A percentile compares a stretch with the other conserved stretches of the same genome.
phyloP scores from a whole-genome alignment of 2,113 vertebrate species.

The Alligator mississippiensis region DNA sequence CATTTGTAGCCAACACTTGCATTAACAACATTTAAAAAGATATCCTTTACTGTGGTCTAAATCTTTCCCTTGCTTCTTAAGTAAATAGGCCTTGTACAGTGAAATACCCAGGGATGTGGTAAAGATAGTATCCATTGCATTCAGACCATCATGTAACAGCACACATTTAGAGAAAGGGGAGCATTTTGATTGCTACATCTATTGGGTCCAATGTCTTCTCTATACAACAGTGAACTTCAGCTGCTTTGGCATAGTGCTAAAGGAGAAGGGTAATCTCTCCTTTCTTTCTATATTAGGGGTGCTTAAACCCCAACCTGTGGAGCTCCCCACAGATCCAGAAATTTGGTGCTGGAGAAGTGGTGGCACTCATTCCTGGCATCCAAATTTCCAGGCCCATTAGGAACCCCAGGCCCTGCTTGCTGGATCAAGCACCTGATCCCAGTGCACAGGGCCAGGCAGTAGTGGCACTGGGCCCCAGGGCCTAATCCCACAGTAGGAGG shows the following conservation, averaged over 20 bases:
- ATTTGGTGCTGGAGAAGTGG: too few species aligned
- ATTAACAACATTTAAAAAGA: background rate
- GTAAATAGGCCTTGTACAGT: background rate
- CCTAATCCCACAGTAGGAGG: too few species aligned
- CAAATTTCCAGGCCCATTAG: too few species aligned
- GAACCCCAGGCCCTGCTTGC: too few species aligned
- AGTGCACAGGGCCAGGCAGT: too few species aligned
- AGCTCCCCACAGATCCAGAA: too few species aligned
- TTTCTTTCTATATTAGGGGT: background rate
- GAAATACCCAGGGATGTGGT: background rate
- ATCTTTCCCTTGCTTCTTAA: background rate
- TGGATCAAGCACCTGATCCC: too few species aligned
- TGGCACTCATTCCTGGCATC: too few species aligned
- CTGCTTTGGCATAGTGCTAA: background rate
- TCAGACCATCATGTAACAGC: fast-evolving
- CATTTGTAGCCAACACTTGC: background rate
- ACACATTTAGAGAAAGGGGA: background rate
- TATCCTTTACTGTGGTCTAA: background rate
- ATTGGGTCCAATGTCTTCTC: background rate
- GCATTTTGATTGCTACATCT: fast-evolving
- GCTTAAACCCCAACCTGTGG: too few species aligned
- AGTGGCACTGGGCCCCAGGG: too few species aligned
- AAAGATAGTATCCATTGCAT: background rate
- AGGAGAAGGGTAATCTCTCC: background rate
- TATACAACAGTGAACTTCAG: background rate